A percentile compares a stretch with the other conserved stretches of the same genome.
phyloP scores from a whole-genome alignment of 1,140 invertebrate species.

The Pseudomyrmex dendroicus region DNA sequence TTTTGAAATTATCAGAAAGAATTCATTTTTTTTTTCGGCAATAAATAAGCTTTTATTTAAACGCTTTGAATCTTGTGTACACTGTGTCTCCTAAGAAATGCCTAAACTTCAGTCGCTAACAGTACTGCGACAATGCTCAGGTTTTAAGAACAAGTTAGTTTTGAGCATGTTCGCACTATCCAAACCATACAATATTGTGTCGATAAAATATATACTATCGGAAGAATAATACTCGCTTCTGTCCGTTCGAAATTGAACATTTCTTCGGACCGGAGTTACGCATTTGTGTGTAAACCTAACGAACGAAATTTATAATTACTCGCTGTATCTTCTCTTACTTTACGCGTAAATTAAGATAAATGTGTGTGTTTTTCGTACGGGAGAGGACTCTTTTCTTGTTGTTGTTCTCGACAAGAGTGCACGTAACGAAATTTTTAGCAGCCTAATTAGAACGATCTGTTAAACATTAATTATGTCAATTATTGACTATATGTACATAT shows the following conservation, averaged over 20 bases:
- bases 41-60: slow-evolving; percentile 83
- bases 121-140: slow-evolving; percentile 66
- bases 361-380: background rate
- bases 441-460: slow-evolving; percentile 32
- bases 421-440: slow-evolving; percentile 22
- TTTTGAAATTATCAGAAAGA: background rate
- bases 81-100: slow-evolving; percentile 71
- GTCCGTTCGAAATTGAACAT: slow-evolving; percentile 5
- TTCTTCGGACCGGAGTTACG: slow-evolving; percentile 17
- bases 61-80: slow-evolving; percentile 77
- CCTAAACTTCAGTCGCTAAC: slow-evolving; percentile 70
- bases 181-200: slow-evolving; percentile 65
- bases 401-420: background rate
- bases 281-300: slow-evolving; percentile 25
- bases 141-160: slow-evolving; percentile 11
- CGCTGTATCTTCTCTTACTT: background rate
- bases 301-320: slow-evolving; percentile 19
- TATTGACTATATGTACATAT: slow-evolving; percentile 34
- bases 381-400: slow-evolving; percentile 10
- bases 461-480: slow-evolving; percentile 48
- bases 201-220: slow-evolving; percentile 55
- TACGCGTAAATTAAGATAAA: slow-evolving; percentile 23
- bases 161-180: slow-evolving; percentile 59
- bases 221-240: slow-evolving; percentile 42
- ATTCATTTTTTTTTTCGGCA: slow-evolving; percentile 61